phyloP scores from a whole-genome alignment of 2,113 vertebrate genomes.

The Strix uralensis region DNA sequence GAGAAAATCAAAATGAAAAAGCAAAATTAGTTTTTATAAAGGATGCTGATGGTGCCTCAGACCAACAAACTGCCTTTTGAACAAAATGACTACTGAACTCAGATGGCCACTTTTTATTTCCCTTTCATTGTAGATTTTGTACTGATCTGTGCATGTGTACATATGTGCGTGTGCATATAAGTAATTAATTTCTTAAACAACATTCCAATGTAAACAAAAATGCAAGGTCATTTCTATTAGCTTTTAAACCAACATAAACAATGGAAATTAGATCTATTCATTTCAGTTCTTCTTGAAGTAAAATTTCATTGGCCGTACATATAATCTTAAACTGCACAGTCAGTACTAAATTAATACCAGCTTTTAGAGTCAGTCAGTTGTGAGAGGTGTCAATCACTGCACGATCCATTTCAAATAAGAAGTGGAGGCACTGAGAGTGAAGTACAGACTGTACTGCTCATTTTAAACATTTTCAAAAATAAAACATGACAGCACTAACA shows the following conservation, averaged over 20 bases:
- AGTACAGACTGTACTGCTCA: neutral
- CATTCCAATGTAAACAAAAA: neutral
- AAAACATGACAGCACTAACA: neutral
- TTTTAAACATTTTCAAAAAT: neutral
- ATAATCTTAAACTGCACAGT: neutral
- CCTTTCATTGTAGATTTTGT: neutral
- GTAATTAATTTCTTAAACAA: neutral
- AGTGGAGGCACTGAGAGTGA: neutral
- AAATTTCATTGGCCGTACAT: neutral
- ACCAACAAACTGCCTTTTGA: constrained; percentile 36
- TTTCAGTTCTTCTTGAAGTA: neutral
- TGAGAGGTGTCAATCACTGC: neutral
- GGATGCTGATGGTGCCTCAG: neutral
- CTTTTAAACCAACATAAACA: neutral
- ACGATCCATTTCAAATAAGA: neutral
- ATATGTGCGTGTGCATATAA: neutral
- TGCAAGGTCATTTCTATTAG: neutral
- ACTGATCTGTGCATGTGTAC: neutral
- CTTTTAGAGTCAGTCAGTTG: neutral
- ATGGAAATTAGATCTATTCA: neutral
- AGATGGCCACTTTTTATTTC: neutral
- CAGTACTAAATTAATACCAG: neutral
- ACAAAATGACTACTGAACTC: neutral
- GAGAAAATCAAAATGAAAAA: constrained; percentile 22
- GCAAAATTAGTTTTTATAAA: neutral